These are phyloP conservation scores for Busseola fusca DNA, from an alignment of 2,888 invertebrate genomes.

Conservation along the genomic window DNA sequence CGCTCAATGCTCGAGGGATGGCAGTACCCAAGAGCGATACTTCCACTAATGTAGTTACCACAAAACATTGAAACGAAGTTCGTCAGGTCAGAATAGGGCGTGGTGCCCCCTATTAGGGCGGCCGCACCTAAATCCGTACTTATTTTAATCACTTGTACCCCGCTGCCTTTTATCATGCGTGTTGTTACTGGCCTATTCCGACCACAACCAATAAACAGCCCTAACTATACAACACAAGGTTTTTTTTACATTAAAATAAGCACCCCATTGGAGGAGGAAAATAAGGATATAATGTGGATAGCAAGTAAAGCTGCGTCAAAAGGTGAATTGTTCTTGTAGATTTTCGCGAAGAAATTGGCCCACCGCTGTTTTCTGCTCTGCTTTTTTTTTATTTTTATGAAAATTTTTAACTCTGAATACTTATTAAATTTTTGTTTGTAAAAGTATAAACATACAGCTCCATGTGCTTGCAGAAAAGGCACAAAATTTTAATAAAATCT, in stretches of 20 bases:
- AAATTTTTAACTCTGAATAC: conserved; percentile 40
- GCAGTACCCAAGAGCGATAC: conserved; percentile 51
- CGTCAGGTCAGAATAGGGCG: conserved; percentile 68
- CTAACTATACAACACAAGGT: conserved; percentile 58
- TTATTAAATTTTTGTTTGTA: conserved; percentile 35
- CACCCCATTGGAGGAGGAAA: conserved; percentile 65
- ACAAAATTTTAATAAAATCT: not conserved
- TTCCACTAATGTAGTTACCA: conserved; percentile 59
- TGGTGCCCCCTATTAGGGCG: conserved; percentile 74
- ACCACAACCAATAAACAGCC: conserved; percentile 63
- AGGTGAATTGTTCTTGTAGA: no score
- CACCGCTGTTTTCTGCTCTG: conserved; percentile 27
- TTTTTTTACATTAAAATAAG: conserved; percentile 53
- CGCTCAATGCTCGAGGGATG: conserved; percentile 20
- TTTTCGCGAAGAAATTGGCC: conserved; percentile 60
- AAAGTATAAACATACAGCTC: not conserved
- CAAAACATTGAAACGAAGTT: conserved; percentile 63
- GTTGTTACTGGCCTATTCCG: conserved; percentile 72
- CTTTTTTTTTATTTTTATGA: conserved; percentile 32
- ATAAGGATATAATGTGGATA: conserved; percentile 69
- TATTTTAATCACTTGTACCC: conserved; percentile 86
- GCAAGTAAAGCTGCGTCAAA: conserved; percentile 69
- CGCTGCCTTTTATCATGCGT: conserved; percentile 83
- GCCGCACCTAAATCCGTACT: conserved; percentile 85
- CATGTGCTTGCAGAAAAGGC: not conserved